Percentiles rank a stretch among this genome's conserved stretches.
Conservation (phyloP, 1,140 invertebrate genomes). For the Trissolcus basalis region DNA sequence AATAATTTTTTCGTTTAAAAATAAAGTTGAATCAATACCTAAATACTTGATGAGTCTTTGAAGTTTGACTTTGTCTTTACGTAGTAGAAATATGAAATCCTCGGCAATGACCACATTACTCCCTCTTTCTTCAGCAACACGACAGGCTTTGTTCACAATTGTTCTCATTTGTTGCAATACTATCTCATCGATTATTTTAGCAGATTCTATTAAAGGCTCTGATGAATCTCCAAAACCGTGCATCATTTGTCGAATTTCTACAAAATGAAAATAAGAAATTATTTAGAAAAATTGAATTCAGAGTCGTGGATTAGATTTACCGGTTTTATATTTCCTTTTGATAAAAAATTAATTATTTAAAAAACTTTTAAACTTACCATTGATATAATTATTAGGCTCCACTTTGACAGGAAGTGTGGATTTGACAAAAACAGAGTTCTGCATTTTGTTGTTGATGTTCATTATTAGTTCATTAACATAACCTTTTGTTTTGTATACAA, state of each 20-base stretch:
- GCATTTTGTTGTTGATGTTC: conserved; percentile 13
- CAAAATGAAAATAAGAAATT: too few relatives aligned
- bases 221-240: conserved; percentile 80
- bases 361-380: conserved; percentile 17
- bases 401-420: conserved; percentile 5
- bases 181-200: conserved; percentile 79
- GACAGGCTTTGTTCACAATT: conserved; percentile 74
- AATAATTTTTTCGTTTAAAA: conserved; percentile 17
- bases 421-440: conserved; percentile 7
- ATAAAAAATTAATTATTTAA: conserved; percentile 16
- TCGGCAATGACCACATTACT: conserved; percentile 64
- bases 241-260: conserved; percentile 81
- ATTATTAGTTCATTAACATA: conserved; percentile 10
- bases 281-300: too few relatives aligned
- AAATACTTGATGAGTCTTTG: conserved; percentile 79
- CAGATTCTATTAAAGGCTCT: conserved; percentile 78
- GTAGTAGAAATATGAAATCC: conserved; percentile 80
- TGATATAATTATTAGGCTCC: conserved; percentile 22
- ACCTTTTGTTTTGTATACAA: conserved; percentile 13
- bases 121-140: conserved; percentile 75
- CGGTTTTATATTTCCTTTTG: too few relatives aligned
- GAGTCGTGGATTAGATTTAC: too few relatives aligned
- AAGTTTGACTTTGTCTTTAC: conserved; percentile 79
- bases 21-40: conserved; percentile 57
- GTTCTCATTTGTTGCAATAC: conserved; percentile 78